Evolutionary conservation across 2,888 invertebrate species (phyloP).

Genomic region (Chorisops tibialis): DNA sequence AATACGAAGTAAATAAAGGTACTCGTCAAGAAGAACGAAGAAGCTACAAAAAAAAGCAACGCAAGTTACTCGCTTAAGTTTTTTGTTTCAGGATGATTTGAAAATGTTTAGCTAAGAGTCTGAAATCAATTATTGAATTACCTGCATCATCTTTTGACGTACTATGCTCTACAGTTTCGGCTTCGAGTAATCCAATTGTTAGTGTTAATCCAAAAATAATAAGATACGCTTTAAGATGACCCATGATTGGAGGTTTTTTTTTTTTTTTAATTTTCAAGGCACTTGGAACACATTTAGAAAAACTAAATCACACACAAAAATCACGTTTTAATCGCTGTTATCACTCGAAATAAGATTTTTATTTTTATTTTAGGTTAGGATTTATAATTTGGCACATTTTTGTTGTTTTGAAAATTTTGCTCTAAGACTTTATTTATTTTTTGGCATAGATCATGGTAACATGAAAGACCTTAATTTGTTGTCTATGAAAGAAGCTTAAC

Average conservation of each 20-base stretch:
- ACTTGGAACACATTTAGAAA: conserved; percentile 12
- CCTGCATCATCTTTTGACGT: not conserved
- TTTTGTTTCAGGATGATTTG: conserved; percentile 17
- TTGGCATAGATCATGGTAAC: too few relatives aligned
- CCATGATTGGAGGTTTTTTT: conserved; percentile 1
- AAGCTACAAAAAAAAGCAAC: not conserved
- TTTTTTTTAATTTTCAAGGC: not conserved
- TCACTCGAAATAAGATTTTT: not conserved
- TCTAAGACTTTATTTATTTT: too few relatives aligned
- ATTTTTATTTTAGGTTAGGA: not conserved
- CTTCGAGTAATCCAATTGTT: conserved; percentile 26
- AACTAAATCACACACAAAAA: not conserved
- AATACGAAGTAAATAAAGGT: too few relatives aligned
- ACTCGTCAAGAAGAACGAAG: too few relatives aligned
- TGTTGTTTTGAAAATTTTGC: not conserved
- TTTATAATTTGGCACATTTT: conserved; percentile 20
- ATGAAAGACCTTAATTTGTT: not conserved
- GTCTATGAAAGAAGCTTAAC: not conserved
- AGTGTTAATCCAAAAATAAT: conserved; percentile 23
- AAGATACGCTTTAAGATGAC: not conserved
- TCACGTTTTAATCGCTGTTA: not conserved
- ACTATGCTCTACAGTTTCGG: not conserved
- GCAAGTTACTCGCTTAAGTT: conserved; percentile 26
- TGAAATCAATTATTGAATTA: not conserved
- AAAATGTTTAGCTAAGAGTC: not conserved